Evolutionary conservation across 2,888 invertebrate genomes (phyloP).

Genomic region (Himalopsyche anomala): DNA sequence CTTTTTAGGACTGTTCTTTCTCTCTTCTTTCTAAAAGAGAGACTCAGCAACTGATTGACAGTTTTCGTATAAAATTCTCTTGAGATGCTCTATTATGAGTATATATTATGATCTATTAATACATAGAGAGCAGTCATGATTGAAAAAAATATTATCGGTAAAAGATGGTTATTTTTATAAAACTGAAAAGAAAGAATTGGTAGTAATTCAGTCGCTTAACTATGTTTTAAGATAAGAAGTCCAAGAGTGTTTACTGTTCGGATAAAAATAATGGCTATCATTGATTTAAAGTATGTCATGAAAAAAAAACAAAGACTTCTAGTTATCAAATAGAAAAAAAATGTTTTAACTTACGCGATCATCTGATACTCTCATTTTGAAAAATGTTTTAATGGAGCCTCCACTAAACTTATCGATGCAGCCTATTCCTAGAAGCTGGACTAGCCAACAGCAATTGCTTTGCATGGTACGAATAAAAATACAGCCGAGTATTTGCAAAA

Average conservation of each 20-base stretch:
- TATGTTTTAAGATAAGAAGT: background rate
- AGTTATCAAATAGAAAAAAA: constrained; percentile 32
- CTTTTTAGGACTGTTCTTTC: too few species aligned
- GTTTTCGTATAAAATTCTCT: too few species aligned
- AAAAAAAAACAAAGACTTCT: background rate
- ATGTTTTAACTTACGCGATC: background rate
- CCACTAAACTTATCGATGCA: constrained; percentile 87
- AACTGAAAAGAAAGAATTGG: background rate
- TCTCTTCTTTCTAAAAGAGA: too few species aligned
- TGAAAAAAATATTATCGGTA: too few species aligned
- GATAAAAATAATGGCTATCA: too few species aligned
- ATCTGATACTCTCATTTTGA: constrained; percentile 68
- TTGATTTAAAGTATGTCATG: too few species aligned
- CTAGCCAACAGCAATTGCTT: constrained; percentile 81
- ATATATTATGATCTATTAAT: too few species aligned
- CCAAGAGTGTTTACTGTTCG: too few species aligned
- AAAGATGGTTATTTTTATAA: background rate
- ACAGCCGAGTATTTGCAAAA: constrained; percentile 95
- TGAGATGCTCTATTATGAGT: too few species aligned
- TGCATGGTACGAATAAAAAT: constrained; percentile 83
- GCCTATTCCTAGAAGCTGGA: constrained; percentile 93
- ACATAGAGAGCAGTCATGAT: too few species aligned
- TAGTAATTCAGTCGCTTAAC: background rate
- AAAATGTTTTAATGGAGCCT: constrained; percentile 70
- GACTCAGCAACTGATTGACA: too few species aligned